Conservation (phyloP, 1,140 invertebrate genomes). For the Episyrphus balteatus region DNA sequence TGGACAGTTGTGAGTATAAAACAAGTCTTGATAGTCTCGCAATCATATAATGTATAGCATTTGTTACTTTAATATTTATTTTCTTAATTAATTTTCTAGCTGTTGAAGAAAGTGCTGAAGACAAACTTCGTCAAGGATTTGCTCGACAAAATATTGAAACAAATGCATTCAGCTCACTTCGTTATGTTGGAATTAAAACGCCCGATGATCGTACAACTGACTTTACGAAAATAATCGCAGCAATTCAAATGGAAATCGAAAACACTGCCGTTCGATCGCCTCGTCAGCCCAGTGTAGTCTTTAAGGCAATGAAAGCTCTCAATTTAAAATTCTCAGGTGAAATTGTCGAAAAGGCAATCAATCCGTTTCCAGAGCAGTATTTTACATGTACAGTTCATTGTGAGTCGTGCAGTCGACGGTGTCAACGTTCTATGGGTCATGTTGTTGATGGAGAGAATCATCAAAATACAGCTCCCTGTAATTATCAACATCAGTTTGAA, state of each 20-base stretch:
- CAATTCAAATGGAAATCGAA: constrained; percentile 46
- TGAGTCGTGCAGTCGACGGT: constrained; percentile 59
- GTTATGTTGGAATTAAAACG: constrained; percentile 28
- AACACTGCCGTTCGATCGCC: constrained; percentile 58
- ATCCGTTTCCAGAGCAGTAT: constrained; percentile 68
- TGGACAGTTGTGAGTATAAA: constrained; percentile 19
- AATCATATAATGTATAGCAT: not conserved
- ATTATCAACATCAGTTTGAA: constrained; percentile 69
- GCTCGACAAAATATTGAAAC: constrained; percentile 48
- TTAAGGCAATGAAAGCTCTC: constrained; percentile 52
- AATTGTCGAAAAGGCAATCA: constrained; percentile 48
- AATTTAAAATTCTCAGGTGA: constrained; percentile 69
- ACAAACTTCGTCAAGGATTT: constrained; percentile 53
- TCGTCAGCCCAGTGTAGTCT: constrained; percentile 53
- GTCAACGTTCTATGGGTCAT: constrained; percentile 68
- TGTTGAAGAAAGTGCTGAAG: constrained; percentile 51
- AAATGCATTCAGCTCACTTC: constrained; percentile 60
- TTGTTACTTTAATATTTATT: not conserved
- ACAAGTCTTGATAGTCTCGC: not conserved
- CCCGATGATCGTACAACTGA: constrained; percentile 43
- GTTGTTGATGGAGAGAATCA: constrained; percentile 55
- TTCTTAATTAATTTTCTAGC: constrained; percentile 23
- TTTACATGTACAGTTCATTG: constrained; percentile 66
- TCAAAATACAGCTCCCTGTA: constrained; percentile 43
- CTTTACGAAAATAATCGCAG: constrained; percentile 42